Evolutionary conservation across 1,140 invertebrate genomes (phyloP).

Genomic region (Caenorhabditis remanei): DNA sequence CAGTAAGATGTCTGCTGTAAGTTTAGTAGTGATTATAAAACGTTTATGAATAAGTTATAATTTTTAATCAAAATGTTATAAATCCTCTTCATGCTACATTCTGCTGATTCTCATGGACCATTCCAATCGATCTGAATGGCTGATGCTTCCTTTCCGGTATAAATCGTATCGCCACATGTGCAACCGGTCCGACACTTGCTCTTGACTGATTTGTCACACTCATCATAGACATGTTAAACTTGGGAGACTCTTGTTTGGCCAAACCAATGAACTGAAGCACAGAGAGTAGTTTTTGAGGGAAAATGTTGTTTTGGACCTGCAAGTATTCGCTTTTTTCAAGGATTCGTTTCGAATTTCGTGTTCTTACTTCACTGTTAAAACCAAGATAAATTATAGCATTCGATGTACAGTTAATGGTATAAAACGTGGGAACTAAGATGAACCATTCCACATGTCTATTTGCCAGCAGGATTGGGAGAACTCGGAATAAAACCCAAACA

Average conservation of each 20-base stretch:
- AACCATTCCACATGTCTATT: constrained; percentile 22
- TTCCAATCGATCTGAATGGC: constrained; percentile 17
- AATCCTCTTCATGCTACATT: not conserved
- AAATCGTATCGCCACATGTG: not conserved
- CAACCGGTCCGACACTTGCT: not conserved
- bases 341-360: not conserved
- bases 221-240: not conserved
- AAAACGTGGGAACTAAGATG: not conserved
- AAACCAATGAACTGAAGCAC: not conserved
- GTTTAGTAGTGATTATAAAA: no score
- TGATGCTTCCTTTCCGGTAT: not conserved
- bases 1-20: no score
- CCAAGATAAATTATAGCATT: not conserved
- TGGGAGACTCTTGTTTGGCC: not conserved
- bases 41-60: no score
- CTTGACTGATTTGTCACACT: not conserved
- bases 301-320: constrained; percentile 12
- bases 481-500: constrained; percentile 8
- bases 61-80: not conserved
- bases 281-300: not conserved
- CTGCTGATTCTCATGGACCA: not conserved
- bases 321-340: not conserved
- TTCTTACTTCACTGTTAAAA: constrained; percentile 9
- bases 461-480: not conserved
- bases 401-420: constrained; percentile 6